Percentiles rank a stretch among this genome's conserved stretches.
These are phyloP conservation scores for Corydoras maculifer DNA, from an alignment of 2,113 vertebrate species.

Conservation along the genomic window DNA sequence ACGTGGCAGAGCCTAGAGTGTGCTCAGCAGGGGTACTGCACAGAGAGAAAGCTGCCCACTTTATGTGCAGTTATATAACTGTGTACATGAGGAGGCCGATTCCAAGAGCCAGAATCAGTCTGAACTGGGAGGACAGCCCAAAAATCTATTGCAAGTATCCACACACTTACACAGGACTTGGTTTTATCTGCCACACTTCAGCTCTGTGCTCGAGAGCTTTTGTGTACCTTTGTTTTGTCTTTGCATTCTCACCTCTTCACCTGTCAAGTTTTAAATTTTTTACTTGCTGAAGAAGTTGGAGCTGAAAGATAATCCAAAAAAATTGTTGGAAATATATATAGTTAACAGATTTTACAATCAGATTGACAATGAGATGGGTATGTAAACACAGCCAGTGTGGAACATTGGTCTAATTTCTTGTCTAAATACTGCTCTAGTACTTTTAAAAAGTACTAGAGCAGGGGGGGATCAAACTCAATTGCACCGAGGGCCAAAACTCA, in stretches of 20 bases:
- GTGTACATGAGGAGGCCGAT: slow-evolving; percentile 15
- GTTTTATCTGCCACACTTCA: not conserved
- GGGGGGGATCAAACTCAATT: too few species aligned
- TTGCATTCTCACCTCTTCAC: not conserved
- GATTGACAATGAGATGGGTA: too few species aligned
- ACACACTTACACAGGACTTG: not conserved
- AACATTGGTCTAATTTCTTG: too few species aligned
- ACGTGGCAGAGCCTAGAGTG: slow-evolving; percentile 30
- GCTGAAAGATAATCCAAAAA: too few species aligned
- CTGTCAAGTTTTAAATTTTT: too few species aligned
- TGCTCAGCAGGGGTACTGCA: slow-evolving; percentile 3
- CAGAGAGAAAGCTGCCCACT: not conserved
- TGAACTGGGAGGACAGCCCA: not conserved
- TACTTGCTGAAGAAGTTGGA: too few species aligned
- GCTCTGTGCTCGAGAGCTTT: not conserved
- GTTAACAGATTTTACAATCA: too few species aligned
- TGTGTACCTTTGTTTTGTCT: not conserved
- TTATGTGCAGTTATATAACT: slow-evolving; percentile 14
- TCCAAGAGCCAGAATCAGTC: slow-evolving; percentile 21
- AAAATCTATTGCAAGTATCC: not conserved
- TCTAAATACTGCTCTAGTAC: too few species aligned
- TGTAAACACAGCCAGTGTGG: too few species aligned
- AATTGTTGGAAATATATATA: too few species aligned
- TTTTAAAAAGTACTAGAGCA: too few species aligned
- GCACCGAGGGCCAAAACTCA: too few species aligned